Evolutionary conservation across 2,888 invertebrate genomes (phyloP), one percentile per base, ranked within the genome.

Genomic region (Xanthostigma xanthostigma): DNA sequence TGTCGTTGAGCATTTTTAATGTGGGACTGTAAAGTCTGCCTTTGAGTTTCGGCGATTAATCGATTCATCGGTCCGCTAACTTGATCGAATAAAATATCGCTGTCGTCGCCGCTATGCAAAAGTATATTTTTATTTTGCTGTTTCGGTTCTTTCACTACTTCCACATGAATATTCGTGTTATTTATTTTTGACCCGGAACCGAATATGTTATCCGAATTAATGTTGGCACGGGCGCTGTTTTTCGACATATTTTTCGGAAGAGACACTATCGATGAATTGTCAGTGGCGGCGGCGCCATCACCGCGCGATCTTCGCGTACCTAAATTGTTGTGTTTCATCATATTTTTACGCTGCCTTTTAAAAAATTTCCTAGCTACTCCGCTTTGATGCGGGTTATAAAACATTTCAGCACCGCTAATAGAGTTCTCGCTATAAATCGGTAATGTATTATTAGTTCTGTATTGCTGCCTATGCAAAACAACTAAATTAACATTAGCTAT

Each of bases 361-460:
- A 94, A 94, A 64, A 93, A 94, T 61, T 90, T 90, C 54, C 89
- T 78, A 0, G 94, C 94, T 0, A 91, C 90, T 37, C 89, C 91
- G 65, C 90, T 93, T 66, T 94, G 94, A 64, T 89, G 86, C 0
- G 92, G 90, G 65, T 94, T 92, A 62, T 92, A 93, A 65, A 93
- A 94, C 60, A 86, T 75, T 53, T 88, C 86, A 0, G 85, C 83
- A 57, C 79, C 78, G 61, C 76, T 74, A 1, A 77, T 77, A 17
- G 45, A 46, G 9, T 67, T 66, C 51, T 68, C 67, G 11, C 66
- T 65, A 35, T 67, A 60, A 53, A 67, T 66, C 2, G 69, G 66
- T 13, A 67, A 61, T n/a, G 64, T 57, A 57, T 79, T 79, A 55
- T 80, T 79, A 1, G 78, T 78, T 45, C 84, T 71, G 58, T 84